These are phyloP conservation scores for Petrocephalus zakoni DNA, from an alignment of 2,113 vertebrate genomes.

Conservation along the genomic window DNA sequence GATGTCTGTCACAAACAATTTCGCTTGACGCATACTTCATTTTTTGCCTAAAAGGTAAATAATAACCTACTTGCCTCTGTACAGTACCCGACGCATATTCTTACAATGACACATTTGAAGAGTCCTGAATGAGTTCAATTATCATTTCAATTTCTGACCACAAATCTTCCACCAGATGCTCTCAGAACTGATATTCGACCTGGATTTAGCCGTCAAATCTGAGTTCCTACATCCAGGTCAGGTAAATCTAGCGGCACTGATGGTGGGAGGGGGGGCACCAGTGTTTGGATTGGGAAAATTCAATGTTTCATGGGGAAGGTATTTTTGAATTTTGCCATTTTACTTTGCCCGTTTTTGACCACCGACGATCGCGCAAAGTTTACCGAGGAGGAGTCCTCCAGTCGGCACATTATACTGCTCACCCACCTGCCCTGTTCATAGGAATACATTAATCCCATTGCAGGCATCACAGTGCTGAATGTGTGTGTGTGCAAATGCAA, in stretches of 20 bases:
- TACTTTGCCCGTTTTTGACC: neutral
- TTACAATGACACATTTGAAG: neutral
- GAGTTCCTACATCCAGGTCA: too few relatives aligned
- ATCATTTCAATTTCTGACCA: neutral
- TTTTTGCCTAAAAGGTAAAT: neutral
- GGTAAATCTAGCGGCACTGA: neutral
- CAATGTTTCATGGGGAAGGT: too few relatives aligned
- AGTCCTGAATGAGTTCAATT: neutral
- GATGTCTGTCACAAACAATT: slow-evolving; percentile 19
- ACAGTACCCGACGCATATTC: neutral
- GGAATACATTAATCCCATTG: neutral
- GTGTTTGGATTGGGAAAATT: neutral
- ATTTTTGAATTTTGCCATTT: neutral
- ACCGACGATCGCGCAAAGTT: neutral
- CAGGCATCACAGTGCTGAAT: neutral
- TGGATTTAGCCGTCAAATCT: too few relatives aligned
- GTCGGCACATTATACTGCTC: neutral
- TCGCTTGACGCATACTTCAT: neutral
- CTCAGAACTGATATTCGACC: neutral
- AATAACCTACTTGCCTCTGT: neutral
- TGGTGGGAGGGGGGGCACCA: neutral
- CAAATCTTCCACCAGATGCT: neutral
- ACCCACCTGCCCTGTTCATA: neutral
- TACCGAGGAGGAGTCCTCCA: neutral
- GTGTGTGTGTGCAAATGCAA: neutral